Evolutionary conservation across 92 coral and sea anemone genomes (phyloP), one percentile per base, ranked within the genome.

Genomic region (Porites divaricata): DNA sequence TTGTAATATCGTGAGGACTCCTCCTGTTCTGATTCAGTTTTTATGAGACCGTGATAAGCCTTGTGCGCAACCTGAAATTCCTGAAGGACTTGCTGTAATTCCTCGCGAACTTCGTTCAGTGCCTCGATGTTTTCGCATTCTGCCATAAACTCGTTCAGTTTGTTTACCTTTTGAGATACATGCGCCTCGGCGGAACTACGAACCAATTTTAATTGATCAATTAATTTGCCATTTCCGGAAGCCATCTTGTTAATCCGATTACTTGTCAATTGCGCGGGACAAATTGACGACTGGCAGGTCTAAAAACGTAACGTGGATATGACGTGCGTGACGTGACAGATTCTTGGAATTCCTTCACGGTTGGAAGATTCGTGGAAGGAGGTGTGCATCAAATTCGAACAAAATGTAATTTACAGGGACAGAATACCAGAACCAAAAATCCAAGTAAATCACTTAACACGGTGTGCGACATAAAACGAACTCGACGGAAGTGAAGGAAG

Each of bases 151-250:
- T 71, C 76, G 15, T 45, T 71, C 16, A 71, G 76, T 48, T 51
- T 71, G 59, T 71, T 71, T 21, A 71, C 76, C 76, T 71, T 71
- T 71, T 41, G 57, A 8, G 59, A 14, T 58, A 71, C 76, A 25
- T 51, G 21, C 2, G 54, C 21, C 49, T 51, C 26, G 57, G 26
- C 58, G 57, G 76, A 45, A 71, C 4, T 71, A 58, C 59, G 21
- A 23, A n/a, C 20, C 25, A 15, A 22, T 41, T 21, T 66, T 8
- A 66, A 66, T 6, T 45, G 57, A 1, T 4, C 71, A 7, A 45
- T 71, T 71, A 41, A 48, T 71, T 45, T 57, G 23, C 17, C 59
- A 1, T 71, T 71, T 71, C 76, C 58, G 76, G 57, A 71, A 71
- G 76, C 57, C 76, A 51, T 45, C 9, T 51, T 11, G n/a, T 22